Evolutionary conservation across 2,888 invertebrate genomes (phyloP), one percentile per base, ranked within the genome.

Genomic region (Sericinus montela): DNA sequence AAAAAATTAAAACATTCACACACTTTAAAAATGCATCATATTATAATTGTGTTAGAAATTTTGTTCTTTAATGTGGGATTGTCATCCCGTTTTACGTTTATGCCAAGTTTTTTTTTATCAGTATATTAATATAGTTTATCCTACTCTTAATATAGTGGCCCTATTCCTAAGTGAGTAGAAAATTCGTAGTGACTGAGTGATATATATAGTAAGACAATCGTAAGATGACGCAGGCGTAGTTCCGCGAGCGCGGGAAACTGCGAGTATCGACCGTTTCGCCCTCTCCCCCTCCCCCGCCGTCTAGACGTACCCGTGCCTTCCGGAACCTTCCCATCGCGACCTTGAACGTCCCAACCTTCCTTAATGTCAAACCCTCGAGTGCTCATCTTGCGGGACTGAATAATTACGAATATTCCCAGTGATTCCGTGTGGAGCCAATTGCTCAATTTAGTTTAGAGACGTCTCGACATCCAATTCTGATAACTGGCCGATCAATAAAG

Each of bases 311-410:
- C 78, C 80, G 79, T 72, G 70, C 71, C 77, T 87, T 86, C 86
- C 87, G 87, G 86, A 84, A 85, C 87, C 86, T 82, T 82, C 75
- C 80, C 81, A 32, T 32, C 11, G 32, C 32, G 87, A 88, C 87
- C 87, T 88, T 88, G 87, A 88, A 87, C 83, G 80, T 72, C 72
- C 73, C 82, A 84, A 86, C 87, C 86, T 85, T 83, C 78, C 80
- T 74, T 86, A 86, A 86, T 79, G 79, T 79, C 75, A 71, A 69
- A 76, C 78, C 77, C 72, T 44, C 39, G 13, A 9, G 32, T 39
- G 34, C 78, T 76, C 73, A 79, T 81, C 71, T 65, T 67, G 66
- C 63, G 58, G 63, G 69, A 80, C 69, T 68, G 72, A 69, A 34
- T 45, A 41, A 41, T 50, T 45, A 32, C 32, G 25, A 25, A 15